Percentiles rank a stretch among this genome's conserved stretches.
Evolutionary conservation across 2,113 vertebrate species (phyloP).

Genomic region (Zingel zingel): DNA sequence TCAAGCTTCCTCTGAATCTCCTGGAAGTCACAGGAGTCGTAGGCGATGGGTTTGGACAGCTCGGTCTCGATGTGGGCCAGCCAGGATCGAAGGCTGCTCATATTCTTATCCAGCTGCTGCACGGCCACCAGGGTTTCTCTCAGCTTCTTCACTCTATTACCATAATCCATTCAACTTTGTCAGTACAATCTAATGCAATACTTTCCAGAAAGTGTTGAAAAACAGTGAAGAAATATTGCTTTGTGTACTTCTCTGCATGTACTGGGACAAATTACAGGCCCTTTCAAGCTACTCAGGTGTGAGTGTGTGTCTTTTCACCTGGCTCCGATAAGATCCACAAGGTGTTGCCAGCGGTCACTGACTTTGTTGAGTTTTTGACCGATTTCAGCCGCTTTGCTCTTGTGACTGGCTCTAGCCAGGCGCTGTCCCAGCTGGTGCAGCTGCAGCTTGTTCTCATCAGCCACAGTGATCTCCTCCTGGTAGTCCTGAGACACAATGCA

Average conservation of each 20-base stretch:
- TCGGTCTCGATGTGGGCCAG: slow-evolving; percentile 95
- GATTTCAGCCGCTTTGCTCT: slow-evolving; percentile 93
- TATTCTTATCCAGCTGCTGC: slow-evolving; percentile 98
- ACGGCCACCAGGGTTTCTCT: slow-evolving; percentile 95
- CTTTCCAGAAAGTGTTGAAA: too few species aligned
- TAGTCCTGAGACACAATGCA: slow-evolving; percentile 87
- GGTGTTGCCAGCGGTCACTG: slow-evolving; percentile 95
- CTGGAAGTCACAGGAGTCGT: slow-evolving; percentile 91
- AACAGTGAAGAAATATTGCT: too few species aligned
- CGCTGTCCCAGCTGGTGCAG: slow-evolving; percentile 94
- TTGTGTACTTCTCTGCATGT: too few species aligned
- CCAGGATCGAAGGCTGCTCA: slow-evolving; percentile 94
- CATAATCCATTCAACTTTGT: neutral
- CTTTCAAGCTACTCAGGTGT: neutral
- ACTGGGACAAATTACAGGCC: neutral
- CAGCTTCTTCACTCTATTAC: slow-evolving; percentile 93
- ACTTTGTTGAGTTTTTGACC: slow-evolving; percentile 94
- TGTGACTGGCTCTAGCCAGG: slow-evolving; percentile 91
- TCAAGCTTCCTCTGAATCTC: slow-evolving; percentile 97
- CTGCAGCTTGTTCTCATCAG: slow-evolving; percentile 92
- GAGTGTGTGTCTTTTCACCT: slow-evolving; percentile 82
- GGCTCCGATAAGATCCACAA: slow-evolving; percentile 94
- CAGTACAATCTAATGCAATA: neutral
- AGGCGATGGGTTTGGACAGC: slow-evolving; percentile 93
- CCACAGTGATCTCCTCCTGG: slow-evolving; percentile 93